phyloP scores from a whole-genome alignment of 2,113 vertebrate species.

The Alouatta palliata region DNA sequence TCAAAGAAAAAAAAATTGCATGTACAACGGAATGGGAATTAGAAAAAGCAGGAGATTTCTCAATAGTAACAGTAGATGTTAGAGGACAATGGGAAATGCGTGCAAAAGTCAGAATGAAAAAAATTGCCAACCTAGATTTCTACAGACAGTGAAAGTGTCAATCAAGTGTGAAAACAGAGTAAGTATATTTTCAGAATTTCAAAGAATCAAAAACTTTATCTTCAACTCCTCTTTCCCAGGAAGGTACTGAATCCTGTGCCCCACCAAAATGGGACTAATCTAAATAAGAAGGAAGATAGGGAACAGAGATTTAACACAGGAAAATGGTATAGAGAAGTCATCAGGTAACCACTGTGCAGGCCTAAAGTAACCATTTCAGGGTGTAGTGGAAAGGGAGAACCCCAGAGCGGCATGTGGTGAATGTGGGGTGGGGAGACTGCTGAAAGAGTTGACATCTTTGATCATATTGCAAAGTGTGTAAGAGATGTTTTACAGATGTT shows the following conservation, averaged over 20 bases:
- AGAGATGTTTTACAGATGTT: neutral
- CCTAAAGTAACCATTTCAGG: neutral
- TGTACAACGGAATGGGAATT: neutral
- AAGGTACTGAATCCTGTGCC: neutral
- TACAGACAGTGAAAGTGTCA: neutral
- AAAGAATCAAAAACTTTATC: conserved; percentile 18
- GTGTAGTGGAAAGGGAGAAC: neutral
- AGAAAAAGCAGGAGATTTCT: neutral
- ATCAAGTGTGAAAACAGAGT: neutral
- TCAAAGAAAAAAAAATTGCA: neutral
- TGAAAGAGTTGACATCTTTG: neutral
- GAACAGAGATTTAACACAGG: neutral
- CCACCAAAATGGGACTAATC: neutral
- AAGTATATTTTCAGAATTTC: conserved; percentile 9
- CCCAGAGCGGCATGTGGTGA: neutral
- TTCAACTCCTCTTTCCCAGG: neutral
- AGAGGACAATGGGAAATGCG: neutral
- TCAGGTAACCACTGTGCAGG: neutral
- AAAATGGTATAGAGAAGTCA: neutral
- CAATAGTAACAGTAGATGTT: neutral
- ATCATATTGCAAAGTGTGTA: neutral
- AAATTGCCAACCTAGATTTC: neutral
- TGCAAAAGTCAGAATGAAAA: neutral
- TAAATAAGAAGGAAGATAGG: neutral
- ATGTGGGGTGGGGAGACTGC: neutral